These are phyloP conservation scores for Andrena marginata DNA, from an alignment of 2,888 invertebrate genomes.

Conservation along the genomic window DNA sequence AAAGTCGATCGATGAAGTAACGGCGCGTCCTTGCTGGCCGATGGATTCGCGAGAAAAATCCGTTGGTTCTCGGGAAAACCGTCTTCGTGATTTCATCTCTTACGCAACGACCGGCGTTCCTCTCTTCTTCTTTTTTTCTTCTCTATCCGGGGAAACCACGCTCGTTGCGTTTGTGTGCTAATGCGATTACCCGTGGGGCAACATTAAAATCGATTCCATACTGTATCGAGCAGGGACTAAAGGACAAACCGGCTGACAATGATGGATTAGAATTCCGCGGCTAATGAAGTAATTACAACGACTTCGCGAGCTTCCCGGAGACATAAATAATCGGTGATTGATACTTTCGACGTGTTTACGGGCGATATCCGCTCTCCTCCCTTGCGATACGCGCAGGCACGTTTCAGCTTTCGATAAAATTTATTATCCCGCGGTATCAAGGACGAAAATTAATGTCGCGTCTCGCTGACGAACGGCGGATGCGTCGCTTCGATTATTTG, in stretches of 20 bases:
- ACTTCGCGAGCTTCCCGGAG: conserved; percentile 42
- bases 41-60: conserved; percentile 55
- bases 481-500: not conserved
- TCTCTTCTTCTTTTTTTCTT: conserved; percentile 24
- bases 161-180: conserved; percentile 43
- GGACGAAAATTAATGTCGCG: conserved; percentile 2
- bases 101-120: conserved; percentile 51
- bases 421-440: conserved; percentile 18
- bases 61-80: conserved; percentile 52
- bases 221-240: conserved; percentile 53
- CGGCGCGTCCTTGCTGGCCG: conserved; percentile 25
- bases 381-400: not conserved
- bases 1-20: conserved; percentile 51
- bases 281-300: conserved; percentile 66
- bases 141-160: conserved; percentile 25
- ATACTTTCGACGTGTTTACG: conserved; percentile 54
- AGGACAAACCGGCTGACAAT: conserved; percentile 55
- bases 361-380: not conserved
- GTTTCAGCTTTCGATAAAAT: conserved; percentile 3
- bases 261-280: conserved; percentile 59
- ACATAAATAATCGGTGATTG: conserved; percentile 62
- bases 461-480: not conserved
- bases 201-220: conserved; percentile 53
- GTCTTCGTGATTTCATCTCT: conserved; percentile 63
- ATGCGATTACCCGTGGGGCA: conserved; percentile 57